Evolutionary conservation across 2,888 invertebrate genomes (phyloP), one percentile per base, ranked within the genome.

Genomic region (Diplolepis rosae): DNA sequence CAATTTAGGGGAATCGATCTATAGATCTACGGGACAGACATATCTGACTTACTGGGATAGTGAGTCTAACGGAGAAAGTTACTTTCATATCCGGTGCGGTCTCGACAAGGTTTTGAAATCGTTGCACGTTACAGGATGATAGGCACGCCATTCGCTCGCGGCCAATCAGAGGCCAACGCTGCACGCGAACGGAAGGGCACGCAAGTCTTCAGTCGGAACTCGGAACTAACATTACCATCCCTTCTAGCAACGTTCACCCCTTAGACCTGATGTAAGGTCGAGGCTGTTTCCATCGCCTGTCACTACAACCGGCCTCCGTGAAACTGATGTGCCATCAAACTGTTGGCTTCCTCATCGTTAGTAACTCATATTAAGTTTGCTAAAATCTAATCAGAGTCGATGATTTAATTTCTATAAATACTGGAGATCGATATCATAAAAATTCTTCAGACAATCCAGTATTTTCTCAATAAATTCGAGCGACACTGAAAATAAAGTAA

Each of bases 41-140:
- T 73, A 72, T 77, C 74, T 70, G 71, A 74, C 71, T 74, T 71
- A 61, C 35, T 13, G 72, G 66, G 18, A 18, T 74, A 65, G 74
- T 70, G 71, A 67, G 70, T 77, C 72, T 72, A 75, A 79, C 80
- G 74, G 77, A 78, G 79, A 80, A 82, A 85, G 81, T 83, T 84
- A 81, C 83, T 81, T 83, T 83, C 82, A 83, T 82, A 82, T 82
- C 84, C 81, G 84, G 81, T 77, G 78, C 71, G 80, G 80, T 78
- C 83, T 82, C 77, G 70, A 66, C 75, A 77, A 76, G 78, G 76
- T 75, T 72, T 79, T 73, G 79, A 73, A 84, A 84, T 84, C 84
- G 84, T 82, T 74, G 73, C 78, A 76, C 78, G 78, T 76, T 54
- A 70, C 39, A 70, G 76, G 50, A 73, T 73, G 77, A 76, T 74